Base-by-base conservation (phyloP, 1,140 invertebrate genomes). In the Saccostrea glomerata region DNA sequence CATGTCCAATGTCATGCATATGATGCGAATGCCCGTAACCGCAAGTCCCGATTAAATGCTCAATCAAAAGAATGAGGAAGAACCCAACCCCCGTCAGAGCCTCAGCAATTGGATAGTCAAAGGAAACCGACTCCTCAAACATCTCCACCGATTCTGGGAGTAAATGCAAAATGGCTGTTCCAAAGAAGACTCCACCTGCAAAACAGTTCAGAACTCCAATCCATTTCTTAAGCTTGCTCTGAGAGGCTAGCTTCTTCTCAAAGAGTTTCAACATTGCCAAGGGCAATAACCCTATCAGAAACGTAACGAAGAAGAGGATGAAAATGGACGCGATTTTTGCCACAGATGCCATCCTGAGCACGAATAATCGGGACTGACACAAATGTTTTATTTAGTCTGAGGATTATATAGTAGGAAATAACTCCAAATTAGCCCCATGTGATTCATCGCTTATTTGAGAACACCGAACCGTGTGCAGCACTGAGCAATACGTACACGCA, bases 141-240 rank as follows among this genome's bases (percentile, higher is more conserved):
- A 91, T 91, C 30, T 95, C 93, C 63, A 93, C 90, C 1, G 96
- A 95, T 89, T 96, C 96, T 7, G 96, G 96, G 87, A 96, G 93
- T 25, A 96, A 91, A 92, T 96, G 95, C 0, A 96, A 92, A 20
- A 96, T 93, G 86, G 95, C 96, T 25, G 96, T 96, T 17, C 93
- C 95, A 11, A 96, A 92, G 90, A 96, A 96, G 60, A 96, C 95
- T 30, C 96, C 96, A 12, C 96, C 96, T 60, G 96, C 95, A 91
- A 96, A 96, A 90, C 96, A 93, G 88, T 93, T 94, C 25, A 93
- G 84, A 63, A 89, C 87, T 25, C 86, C 86, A 0, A 93, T 58
- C 15, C 89, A 88, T 5, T 73, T 86, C 20, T 90, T 85, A 13
- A 60, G 30, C 7, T 63, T 85, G n/a, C 17, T 23, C 20, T 85